These are phyloP conservation scores for Drosophila azteca DNA, from an alignment of 1,140 invertebrate species.

Conservation along the genomic window DNA sequence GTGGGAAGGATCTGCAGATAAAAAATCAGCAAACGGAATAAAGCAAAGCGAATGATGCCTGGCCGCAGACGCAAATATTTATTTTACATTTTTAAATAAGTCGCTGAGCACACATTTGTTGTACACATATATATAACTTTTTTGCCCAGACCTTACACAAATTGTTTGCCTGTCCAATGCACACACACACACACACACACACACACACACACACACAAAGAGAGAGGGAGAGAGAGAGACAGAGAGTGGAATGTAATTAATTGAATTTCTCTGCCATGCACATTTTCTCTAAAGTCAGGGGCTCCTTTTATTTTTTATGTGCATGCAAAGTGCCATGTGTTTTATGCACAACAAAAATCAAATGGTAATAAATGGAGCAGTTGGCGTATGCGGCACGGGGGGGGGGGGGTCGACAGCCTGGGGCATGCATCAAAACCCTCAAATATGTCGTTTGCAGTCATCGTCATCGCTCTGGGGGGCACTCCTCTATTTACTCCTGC, in stretches of 20 bases:
- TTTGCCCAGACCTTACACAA: conserved; percentile 26
- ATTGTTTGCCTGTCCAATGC: conserved; percentile 49
- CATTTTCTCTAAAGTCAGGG: conserved; percentile 11
- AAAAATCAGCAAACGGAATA: conserved; percentile 42
- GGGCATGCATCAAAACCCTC: conserved; percentile 40
- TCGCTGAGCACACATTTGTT: conserved; percentile 54
- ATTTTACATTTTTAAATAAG: conserved; percentile 78
- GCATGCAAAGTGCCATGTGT: conserved; percentile 58
- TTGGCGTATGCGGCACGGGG: not conserved
- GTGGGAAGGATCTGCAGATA: conserved; percentile 4
- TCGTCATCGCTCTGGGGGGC: conserved; percentile 1
- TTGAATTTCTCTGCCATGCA: conserved; percentile 55
- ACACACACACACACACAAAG: conserved; percentile 1
- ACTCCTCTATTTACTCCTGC: conserved; percentile 65
- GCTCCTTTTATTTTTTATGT: conserved; percentile 42
- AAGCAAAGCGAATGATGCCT: conserved; percentile 51
- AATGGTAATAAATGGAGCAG: conserved; percentile 51
- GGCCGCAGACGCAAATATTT: conserved; percentile 73
- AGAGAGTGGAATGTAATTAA: conserved; percentile 69
- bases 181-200: conserved; percentile 6
- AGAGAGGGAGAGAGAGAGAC: not conserved
- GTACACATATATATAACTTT: conserved; percentile 16
- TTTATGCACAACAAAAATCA: conserved; percentile 62
- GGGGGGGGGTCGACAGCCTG: conserved; percentile 10
- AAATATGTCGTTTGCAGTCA: conserved; percentile 65